Conservation (phyloP, 2,113 vertebrate species). For the Myrmecophaga tridactyla region DNA sequence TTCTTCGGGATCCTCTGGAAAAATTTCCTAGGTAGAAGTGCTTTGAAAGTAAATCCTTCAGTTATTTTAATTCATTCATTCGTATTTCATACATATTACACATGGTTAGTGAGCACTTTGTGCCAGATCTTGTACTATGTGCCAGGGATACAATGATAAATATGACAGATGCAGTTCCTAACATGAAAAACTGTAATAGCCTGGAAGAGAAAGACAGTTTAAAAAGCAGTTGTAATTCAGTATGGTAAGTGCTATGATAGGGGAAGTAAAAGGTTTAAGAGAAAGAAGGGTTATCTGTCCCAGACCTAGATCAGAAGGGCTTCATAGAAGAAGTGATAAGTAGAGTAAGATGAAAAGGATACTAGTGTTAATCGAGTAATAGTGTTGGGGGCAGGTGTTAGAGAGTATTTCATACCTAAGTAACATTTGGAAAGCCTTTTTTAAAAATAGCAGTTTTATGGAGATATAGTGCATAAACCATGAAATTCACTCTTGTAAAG, state of each 20-base stretch:
- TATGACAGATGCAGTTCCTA: not conserved
- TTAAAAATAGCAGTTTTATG: not conserved
- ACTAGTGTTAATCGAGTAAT: not conserved
- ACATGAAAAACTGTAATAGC: not conserved
- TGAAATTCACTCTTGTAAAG: not conserved
- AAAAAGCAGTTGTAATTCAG: not conserved
- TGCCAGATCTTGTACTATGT: not conserved
- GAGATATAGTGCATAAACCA: not conserved
- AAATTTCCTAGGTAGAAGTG: not conserved
- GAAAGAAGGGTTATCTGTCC: not conserved
- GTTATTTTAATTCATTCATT: constrained; percentile 28
- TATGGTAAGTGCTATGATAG: not conserved
- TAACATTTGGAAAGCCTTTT: not conserved
- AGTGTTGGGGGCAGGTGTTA: not conserved
- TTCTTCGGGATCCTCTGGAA: not conserved
- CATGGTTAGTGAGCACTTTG: not conserved
- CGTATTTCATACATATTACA: not conserved
- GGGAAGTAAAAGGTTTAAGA: not conserved
- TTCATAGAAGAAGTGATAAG: not conserved
- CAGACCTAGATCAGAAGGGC: constrained; percentile 4
- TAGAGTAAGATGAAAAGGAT: not conserved
- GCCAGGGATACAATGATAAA: not conserved
- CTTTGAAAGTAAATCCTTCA: constrained; percentile 34
- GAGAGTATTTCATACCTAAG: not conserved
- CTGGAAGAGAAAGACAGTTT: not conserved